Evolutionary conservation across 2,888 invertebrate genomes (phyloP), one percentile per base, ranked within the genome.

Genomic region (Slavum lentiscoides): DNA sequence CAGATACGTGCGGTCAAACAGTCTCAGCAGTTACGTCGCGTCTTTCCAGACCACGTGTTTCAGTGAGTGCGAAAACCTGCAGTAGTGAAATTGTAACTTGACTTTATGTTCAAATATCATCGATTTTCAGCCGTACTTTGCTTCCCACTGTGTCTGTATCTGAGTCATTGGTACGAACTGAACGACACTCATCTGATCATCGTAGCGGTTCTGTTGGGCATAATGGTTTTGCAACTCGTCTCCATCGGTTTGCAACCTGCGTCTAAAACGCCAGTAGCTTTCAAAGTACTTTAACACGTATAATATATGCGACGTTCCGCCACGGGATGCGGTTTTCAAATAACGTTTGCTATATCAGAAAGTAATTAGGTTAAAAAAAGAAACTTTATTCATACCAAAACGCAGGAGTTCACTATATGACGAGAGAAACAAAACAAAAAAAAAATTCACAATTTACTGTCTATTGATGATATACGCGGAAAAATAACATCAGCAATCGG

Each of bases 171-270:
- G 82, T 81, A 83, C 49, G 77, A 82, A n/a, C 43, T 81, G 13
- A 77, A 82, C 15, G n/a, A 39, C 7, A 66, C 39, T 6, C 61
- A 72, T 30, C 73, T 74, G 59, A 81, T 64, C 5, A 37, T 73
- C 4, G 68, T 80, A 4, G 37, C 39, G 3, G 59, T 58, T 0
- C 11, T 83, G 49, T 3, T 72, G 4, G 21, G 15, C 37, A 15
- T 83, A 2, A 82, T 82, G 73, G 7, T 82, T 9, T 17, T 82
- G 3, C 61, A 80, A 23, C 68, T 84, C 6, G 43, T 83, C 15
- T 76, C 84, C 30, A 83, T 85, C 11, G 81, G 75, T 9, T 43
- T 83, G 59, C 85, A 85, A 66, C 85, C 85, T 6, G 53, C 80
- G 21, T 84, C 83, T 17, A 70, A 74, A 15, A 81, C 81, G 19